These are phyloP conservation scores for Pelagia noctiluca DNA, from an alignment of 30 jellyfish, hydroid and myxozoan species.

Conservation along the genomic window DNA sequence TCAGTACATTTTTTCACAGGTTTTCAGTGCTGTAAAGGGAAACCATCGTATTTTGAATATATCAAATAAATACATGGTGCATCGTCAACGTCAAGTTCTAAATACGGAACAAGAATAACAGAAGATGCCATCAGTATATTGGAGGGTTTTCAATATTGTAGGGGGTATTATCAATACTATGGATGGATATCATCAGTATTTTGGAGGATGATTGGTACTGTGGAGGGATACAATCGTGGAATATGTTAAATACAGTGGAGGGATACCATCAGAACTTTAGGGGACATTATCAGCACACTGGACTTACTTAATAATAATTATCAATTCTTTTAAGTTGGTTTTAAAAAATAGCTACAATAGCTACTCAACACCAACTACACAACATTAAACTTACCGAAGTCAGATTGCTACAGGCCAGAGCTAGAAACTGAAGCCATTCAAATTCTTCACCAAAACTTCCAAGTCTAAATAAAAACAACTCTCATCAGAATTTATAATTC, in stretches of 20 bases:
- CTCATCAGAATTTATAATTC: not conserved
- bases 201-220: no score
- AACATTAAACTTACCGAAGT: slow-evolving; percentile 39
- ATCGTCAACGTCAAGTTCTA: slow-evolving; percentile 78
- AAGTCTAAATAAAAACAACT: slow-evolving; percentile 24
- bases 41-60: no score
- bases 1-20: no score
- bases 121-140: no score
- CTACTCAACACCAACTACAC: not conserved
- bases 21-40: no score
- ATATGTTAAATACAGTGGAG: not conserved
- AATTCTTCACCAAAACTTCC: slow-evolving; percentile 95
- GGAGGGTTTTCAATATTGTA: no score
- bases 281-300: not conserved
- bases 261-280: not conserved
- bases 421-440: slow-evolving; percentile 89
- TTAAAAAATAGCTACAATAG: not conserved
- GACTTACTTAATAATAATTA: not conserved
- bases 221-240: not conserved
- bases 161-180: no score
- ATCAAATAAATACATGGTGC: no score
- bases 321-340: not conserved
- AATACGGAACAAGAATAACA: no score
- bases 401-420: slow-evolving; percentile 80
- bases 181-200: no score